Conservation (phyloP, 2,797 vertebrate genomes). For the Halcyon badia region DNA sequence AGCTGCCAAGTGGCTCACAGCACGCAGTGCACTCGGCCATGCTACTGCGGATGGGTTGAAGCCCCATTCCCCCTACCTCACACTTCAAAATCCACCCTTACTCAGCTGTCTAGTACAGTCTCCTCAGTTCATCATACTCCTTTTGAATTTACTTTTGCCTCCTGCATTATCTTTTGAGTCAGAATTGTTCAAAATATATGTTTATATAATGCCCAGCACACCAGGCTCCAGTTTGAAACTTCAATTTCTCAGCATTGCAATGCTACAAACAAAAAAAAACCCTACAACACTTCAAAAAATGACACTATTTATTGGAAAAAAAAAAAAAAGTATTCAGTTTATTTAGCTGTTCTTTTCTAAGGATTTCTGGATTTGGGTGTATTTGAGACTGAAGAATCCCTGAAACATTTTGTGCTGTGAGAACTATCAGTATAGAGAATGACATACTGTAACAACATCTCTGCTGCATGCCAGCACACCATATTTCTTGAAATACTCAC, state of each 20-base stretch:
- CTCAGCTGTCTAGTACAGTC: not conserved
- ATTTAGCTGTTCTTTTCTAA: not conserved
- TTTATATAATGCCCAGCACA: not conserved
- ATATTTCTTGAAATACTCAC: slow-evolving; percentile 62
- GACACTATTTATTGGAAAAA: not conserved
- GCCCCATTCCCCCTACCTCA: not conserved
- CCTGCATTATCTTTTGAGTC: not conserved
- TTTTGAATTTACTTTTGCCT: not conserved
- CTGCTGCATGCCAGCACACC: slow-evolving; percentile 31
- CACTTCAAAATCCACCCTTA: not conserved
- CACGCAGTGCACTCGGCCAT: not conserved
- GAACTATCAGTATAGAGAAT: slow-evolving; percentile 19
- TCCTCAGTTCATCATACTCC: not conserved
- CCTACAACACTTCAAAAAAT: not conserved
- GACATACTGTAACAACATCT: slow-evolving; percentile 47
- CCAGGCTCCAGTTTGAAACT: not conserved
- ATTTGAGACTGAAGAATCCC: not conserved
- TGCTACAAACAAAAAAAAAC: not conserved
- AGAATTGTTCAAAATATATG: not conserved
- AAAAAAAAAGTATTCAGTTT: rapidly evolving
- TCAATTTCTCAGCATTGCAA: not conserved
- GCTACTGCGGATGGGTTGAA: not conserved
- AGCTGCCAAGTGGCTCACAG: not conserved
- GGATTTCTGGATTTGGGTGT: not conserved
- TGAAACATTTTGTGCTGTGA: not conserved